phyloP scores from a whole-genome alignment of 2,113 vertebrate species.

The Bufo gargarizans region DNA sequence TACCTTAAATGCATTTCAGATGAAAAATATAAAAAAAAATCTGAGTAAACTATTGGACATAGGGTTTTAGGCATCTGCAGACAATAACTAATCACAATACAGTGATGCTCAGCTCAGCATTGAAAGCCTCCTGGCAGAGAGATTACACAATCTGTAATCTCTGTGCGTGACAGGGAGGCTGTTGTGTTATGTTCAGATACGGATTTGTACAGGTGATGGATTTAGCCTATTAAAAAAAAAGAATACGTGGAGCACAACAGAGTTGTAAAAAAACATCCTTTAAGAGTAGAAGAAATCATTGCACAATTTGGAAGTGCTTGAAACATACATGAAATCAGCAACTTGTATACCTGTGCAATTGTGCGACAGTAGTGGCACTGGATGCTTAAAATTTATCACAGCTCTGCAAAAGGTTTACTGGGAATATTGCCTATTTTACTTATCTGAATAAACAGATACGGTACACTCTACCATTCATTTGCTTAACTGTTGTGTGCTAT shows the following conservation, averaged over 20 bases:
- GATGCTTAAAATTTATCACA: neutral
- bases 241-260: slow-evolving; percentile 36
- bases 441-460: neutral
- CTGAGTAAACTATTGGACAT: slow-evolving; percentile 38
- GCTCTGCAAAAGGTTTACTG: neutral
- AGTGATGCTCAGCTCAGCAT: slow-evolving; percentile 39
- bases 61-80: slow-evolving; percentile 40
- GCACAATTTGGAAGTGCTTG: neutral
- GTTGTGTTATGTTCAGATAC: slow-evolving; percentile 57
- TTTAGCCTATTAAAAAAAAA: slow-evolving; percentile 58
- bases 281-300: slow-evolving; percentile 36
- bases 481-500: neutral
- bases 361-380: neutral
- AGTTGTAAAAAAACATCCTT: slow-evolving; percentile 37
- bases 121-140: slow-evolving; percentile 54
- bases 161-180: slow-evolving; percentile 53
- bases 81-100: slow-evolving; percentile 58
- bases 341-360: neutral
- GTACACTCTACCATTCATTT: neutral
- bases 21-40: neutral
- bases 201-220: slow-evolving; percentile 58
- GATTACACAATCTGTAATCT: slow-evolving; percentile 59
- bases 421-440: neutral
- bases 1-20: neutral
- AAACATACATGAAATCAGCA: neutral